Base-by-base conservation (phyloP, 2,888 invertebrate species). In the Schizaphis graminum region DNA sequence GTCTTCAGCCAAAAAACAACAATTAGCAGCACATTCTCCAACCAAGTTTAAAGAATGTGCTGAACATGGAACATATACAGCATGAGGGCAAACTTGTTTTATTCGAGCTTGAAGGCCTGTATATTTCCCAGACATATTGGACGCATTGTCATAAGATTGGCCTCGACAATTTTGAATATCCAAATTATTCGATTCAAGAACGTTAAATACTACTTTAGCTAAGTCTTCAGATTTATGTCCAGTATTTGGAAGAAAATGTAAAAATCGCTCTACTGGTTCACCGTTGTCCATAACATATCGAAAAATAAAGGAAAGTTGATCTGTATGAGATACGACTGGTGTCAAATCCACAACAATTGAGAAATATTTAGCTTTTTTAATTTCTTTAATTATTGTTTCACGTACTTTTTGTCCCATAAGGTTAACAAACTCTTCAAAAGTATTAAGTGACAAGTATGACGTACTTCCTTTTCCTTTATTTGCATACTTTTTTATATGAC, bases 201-300 rank as follows among this genome's bases (percentile, higher is more conserved):
- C 77, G 77, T 94, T 88, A 26, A 94, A 49, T n/a, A 95, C 90
- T 24, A 91, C 94, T 8, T 91, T 95, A 67, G 93, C 95, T 94
- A 96, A 95, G 94, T 95, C 95, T 95, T 95, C 89, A 84, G 95
- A 94, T 95, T 95, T 95, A 95, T 96, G 95, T 44, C 95, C 95
- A 77, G 94, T 92, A 89, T 95, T 95, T 94, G 94, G 85, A 86
- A 95, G 95, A 95, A 95, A 95, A 94, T 95, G 94, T 95, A 95
- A 94, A 95, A 95, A 95, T 89, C 95, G 95, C 95, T 95, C 95
- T 95, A 95, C 93, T 95, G 95, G 95, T 94, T 94, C 95, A 95
- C 95, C 95, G 95, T 94, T 77, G 26, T 91, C 24, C 5, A 7
- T 21, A 84, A 95, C 95, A 95, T 95, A 95, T 95, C 95, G 94